Evolutionary conservation across 2,113 vertebrate genomes (phyloP), one percentile per base, ranked within the genome.

Genomic region (Serilophus lunatus): DNA sequence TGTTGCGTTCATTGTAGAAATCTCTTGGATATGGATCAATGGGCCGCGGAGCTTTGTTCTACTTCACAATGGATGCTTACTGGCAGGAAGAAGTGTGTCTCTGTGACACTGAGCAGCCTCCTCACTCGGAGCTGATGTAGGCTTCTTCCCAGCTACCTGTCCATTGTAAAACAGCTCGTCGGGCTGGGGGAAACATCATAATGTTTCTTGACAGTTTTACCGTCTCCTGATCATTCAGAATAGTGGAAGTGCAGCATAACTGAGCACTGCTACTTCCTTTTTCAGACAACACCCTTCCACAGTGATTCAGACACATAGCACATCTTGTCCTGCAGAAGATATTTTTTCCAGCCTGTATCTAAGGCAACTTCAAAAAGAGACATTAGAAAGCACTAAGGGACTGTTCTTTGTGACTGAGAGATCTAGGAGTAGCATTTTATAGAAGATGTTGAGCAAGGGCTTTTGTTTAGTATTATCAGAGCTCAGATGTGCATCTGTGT

Each of bases 81-180:
- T 25, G 23, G 42, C 31, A 51, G 36, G 35, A 23, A 42, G 53
- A 35, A 45, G 16, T 6, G 22, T 63, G 26, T 70, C 10, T 40
- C 70, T 11, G 20, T 53, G 81, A 65, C 31, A 18, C 19, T 38
- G 31, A 61, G 45, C 23, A 29, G 42, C 50, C 42, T 81, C 47
- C 1, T 1, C 0, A 0, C 29, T 57, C 0, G 0, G 9, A 49
- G 22, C 3, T 2, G 11, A 14, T 0, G 1, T 12, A 19, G 29
- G 19, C 33, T 70, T 4, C 1, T 64, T 78, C 56, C n/a, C 28
- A 69, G 42, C 12, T 61, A 16, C 18, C 13, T 0, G 0, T 24
- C 75, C 23, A 12, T 12, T 0, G 0, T 8, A 18, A 31, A 50
- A 33, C 36, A 65, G 14, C n/a, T 69, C 42, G 31, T 83, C 2